Conservation (phyloP, 2,797 vertebrate species). For the Urophycis tenuis region DNA sequence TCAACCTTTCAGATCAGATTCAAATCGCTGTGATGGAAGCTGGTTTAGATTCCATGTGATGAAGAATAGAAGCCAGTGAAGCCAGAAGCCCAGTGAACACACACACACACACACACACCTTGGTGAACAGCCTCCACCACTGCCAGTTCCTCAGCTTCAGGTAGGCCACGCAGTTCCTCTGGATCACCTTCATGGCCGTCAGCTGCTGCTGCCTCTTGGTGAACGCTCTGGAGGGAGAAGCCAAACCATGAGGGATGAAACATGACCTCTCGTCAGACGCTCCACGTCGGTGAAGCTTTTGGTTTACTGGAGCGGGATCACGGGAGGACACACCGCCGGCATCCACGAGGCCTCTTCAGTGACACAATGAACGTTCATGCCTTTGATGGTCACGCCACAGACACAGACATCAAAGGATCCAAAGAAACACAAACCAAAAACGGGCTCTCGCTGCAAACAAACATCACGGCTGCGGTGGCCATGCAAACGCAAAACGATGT, state of each 20-base stretch:
- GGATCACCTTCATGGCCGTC: conserved; percentile 97
- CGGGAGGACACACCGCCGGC: too few species aligned
- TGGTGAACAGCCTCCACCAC: conserved; percentile 98
- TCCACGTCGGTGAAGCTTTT: not conserved
- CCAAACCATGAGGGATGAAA: not conserved
- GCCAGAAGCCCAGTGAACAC: not conserved
- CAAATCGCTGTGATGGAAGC: not conserved
- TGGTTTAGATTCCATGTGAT: not conserved
- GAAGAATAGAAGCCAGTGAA: not conserved
- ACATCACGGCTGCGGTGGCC: not conserved
- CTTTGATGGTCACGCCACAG: not conserved
- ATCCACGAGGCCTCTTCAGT: not conserved
- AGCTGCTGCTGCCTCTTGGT: conserved; percentile 94
- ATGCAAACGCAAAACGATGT: not conserved
- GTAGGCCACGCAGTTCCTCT: conserved; percentile 97
- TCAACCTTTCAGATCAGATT: not conserved
- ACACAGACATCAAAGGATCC: not conserved
- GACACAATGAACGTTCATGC: not conserved
- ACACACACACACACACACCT: conserved; percentile 58
- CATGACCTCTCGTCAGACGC: not conserved
- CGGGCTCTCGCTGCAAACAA: not conserved
- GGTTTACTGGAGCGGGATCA: not conserved
- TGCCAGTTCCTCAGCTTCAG: conserved; percentile 98
- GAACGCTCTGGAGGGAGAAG: conserved; percentile 77
- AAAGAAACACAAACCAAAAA: not conserved